phyloP scores from a whole-genome alignment of 2,888 invertebrate species.

The Lysandra bellargus region DNA sequence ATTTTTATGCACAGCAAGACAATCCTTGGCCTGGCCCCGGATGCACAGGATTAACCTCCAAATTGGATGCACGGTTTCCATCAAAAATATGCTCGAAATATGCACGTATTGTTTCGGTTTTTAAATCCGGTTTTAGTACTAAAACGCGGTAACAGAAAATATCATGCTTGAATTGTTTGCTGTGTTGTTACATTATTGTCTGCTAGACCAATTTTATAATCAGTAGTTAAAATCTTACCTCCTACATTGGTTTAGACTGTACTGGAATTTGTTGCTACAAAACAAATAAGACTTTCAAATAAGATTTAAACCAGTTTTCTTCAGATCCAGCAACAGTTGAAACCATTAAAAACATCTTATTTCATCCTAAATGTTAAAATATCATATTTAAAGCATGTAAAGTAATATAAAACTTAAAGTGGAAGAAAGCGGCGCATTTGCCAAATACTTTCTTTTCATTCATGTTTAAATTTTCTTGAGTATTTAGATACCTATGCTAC shows the following conservation, averaged over 20 bases:
- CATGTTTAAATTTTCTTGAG: conserved; percentile 33
- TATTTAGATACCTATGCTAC: conserved; percentile 13
- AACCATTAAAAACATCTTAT: neutral
- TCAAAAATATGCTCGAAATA: conserved; percentile 14
- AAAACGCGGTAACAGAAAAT: neutral
- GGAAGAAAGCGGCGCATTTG: conserved; percentile 38
- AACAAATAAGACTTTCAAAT: too few species aligned
- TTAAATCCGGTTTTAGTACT: neutral
- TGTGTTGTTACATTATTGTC: neutral
- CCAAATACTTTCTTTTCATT: conserved; percentile 41
- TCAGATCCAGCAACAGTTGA: too few species aligned
- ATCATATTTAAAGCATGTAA: conserved; percentile 1
- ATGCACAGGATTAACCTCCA: conserved; percentile 27
- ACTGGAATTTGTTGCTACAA: too few species aligned
- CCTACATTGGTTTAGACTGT: too few species aligned
- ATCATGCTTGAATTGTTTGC: neutral
- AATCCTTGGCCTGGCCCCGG: conserved; percentile 32
- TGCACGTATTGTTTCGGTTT: neutral
- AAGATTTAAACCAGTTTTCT: too few species aligned
- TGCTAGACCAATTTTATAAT: too few species aligned
- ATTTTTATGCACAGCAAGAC: conserved; percentile 34
- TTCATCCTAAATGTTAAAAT: conserved; percentile 13
- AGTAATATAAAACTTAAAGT: neutral
- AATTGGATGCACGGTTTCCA: conserved; percentile 21
- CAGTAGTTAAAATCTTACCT: too few species aligned